Conservation (phyloP, 2,113 vertebrate genomes). For the Atrichornis clamosus region DNA sequence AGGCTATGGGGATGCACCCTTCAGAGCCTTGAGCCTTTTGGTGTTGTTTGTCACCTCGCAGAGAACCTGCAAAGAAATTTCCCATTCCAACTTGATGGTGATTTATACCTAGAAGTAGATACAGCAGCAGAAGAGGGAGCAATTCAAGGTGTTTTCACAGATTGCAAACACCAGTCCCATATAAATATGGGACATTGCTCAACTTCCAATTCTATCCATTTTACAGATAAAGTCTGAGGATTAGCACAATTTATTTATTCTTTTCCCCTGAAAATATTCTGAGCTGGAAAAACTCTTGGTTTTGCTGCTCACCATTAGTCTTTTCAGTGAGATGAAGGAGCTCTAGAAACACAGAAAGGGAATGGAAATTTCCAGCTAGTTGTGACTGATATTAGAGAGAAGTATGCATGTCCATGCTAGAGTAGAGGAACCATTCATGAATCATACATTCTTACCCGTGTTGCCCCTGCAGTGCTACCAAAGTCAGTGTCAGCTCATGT, state of each 20-base stretch:
- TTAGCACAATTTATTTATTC: neutral
- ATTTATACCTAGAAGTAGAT: neutral
- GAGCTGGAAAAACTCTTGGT: neutral
- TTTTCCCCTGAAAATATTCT: neutral
- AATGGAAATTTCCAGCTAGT: conserved; percentile 1
- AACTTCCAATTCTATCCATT: neutral
- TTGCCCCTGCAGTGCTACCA: neutral
- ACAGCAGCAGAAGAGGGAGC: neutral
- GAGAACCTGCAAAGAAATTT: neutral
- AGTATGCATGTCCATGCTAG: neutral
- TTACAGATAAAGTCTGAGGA: neutral
- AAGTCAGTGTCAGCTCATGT: neutral
- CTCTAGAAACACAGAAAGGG: neutral
- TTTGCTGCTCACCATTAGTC: neutral
- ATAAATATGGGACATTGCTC: neutral
- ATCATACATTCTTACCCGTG: neutral
- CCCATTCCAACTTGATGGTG: neutral
- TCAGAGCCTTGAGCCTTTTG: neutral
- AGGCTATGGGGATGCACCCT: neutral
- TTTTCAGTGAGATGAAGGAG: neutral
- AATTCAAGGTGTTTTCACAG: neutral
- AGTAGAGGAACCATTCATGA: neutral
- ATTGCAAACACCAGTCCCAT: neutral
- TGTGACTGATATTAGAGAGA: neutral
- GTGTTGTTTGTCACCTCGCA: neutral